phyloP scores from a whole-genome alignment of 2,888 invertebrate species.

The Yponomeuta evonymella region DNA sequence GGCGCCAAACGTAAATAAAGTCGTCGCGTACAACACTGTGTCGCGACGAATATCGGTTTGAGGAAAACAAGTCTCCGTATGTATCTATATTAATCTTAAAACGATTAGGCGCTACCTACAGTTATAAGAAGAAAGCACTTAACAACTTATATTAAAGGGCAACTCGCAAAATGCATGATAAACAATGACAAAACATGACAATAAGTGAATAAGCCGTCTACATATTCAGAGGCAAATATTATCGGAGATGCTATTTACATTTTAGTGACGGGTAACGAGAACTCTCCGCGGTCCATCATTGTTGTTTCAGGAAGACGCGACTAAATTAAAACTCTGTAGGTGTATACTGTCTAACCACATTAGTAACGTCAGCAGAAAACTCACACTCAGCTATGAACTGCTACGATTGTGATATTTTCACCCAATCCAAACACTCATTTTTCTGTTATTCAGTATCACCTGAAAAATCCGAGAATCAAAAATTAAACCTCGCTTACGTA shows the following conservation, averaged over 20 bases:
- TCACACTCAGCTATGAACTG: not conserved
- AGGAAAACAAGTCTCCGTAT: not conserved
- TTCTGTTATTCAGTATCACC: not conserved
- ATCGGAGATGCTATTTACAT: too few species aligned
- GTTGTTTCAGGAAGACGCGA: not conserved
- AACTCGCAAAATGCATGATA: too few species aligned
- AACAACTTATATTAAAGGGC: too few species aligned
- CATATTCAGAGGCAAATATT: too few species aligned
- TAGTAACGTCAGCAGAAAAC: not conserved
- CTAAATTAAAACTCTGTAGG: constrained; percentile 1
- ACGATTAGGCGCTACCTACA: too few species aligned
- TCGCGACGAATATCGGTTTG: constrained; percentile 1
- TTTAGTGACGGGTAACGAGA: not conserved
- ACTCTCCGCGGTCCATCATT: not conserved
- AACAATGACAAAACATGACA: too few species aligned
- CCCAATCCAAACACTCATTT: not conserved
- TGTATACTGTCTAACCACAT: not conserved
- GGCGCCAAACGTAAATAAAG: constrained; percentile 70
- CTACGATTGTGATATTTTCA: not conserved
- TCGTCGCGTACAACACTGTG: constrained; percentile 13
- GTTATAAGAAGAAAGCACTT: too few species aligned
- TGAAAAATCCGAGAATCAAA: not conserved
- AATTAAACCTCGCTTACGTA: not conserved
- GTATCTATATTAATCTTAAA: too few species aligned
- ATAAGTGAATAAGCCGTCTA: too few species aligned